Base-by-base conservation (phyloP, 2,888 invertebrate genomes). In the Timandra comae region DNA sequence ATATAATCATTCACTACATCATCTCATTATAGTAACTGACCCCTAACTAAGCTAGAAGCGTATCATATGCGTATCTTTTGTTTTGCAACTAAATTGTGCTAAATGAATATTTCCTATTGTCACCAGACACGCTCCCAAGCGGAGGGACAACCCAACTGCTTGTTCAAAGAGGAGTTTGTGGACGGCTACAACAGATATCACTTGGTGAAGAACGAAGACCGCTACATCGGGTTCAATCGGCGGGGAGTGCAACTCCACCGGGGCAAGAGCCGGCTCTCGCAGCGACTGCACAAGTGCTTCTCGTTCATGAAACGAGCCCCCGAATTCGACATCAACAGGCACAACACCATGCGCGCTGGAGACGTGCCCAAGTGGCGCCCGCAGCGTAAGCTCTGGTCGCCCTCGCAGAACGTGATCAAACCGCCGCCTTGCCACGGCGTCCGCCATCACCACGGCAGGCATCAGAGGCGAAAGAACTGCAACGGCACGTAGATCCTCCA, bases 161-260 rank as follows among this genome's bases (percentile, higher is more conserved):
- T 88, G 55, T 90, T 90, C 86, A 87, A 87, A 75, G 90, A 91
- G 76, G 87, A 86, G 57, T 87, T 88, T 80, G 78, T 87, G 60
- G 87, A 87, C 60, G 88, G 88, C 62, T 90, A 89, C 82, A 87
- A 88, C 77, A 86, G 87, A 71, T 91, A 90, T 78, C 85, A 82
- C 55, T 87, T 90, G 62, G 88, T 84, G 66, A 87, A 80, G 55
- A 86, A 90, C 74, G 70, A 71, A 53, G 81, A 87, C 60, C 88
- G 88, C 55, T 89, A 86, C 73, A 84, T 90, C 63, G 90, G 89
- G 51, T 90, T 91, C 87, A 90, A 89, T 76, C 79, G 80, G 53
- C 73, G 76, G 46, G 91, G 91, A 32, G 63, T 74, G 51, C 90
- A 88, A 57, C 75, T 90, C 56, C 85, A 78, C 27, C 77, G 77